These are phyloP conservation scores for Ethmia dodecea DNA, from an alignment of 2,888 invertebrate species.

Conservation along the genomic window DNA sequence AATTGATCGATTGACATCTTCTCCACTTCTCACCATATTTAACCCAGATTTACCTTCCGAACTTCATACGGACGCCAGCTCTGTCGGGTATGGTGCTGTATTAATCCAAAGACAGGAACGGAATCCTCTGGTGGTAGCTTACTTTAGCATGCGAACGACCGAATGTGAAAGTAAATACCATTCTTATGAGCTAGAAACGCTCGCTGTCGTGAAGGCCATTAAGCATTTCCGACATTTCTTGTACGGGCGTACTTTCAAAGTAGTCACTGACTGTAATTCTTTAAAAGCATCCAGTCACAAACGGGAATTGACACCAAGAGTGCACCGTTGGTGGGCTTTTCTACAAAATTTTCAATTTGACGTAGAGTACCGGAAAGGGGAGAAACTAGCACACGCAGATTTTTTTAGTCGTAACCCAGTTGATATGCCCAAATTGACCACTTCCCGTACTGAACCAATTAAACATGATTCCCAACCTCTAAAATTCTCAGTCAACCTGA, in stretches of 20 bases:
- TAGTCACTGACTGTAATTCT: background rate
- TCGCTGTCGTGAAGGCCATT: background rate
- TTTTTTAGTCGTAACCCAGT: slow-evolving; percentile 1
- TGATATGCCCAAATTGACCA: background rate
- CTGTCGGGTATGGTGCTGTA: background rate
- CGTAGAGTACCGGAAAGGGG: slow-evolving; percentile 7
- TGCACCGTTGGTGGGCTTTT: slow-evolving; percentile 4
- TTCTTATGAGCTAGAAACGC: background rate
- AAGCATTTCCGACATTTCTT: background rate
- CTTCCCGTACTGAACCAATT: background rate
- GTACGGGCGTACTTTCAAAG: background rate
- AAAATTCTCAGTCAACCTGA: background rate
- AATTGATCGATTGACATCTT: background rate
- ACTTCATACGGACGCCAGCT: background rate
- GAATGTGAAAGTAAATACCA: background rate
- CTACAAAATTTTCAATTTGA: slow-evolving; percentile 3
- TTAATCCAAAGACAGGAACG: background rate
- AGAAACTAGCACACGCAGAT: slow-evolving; percentile 1
- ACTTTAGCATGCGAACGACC: background rate
- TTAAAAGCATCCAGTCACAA: background rate
- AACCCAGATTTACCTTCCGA: background rate
- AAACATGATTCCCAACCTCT: background rate
- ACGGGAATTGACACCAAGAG: background rate
- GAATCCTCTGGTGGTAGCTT: background rate
- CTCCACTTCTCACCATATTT: background rate